Percentiles rank a stretch among this genome's conserved stretches.
Evolutionary conservation across 1,140 invertebrate genomes (phyloP).

Genomic region (Drosophila mayri): DNA sequence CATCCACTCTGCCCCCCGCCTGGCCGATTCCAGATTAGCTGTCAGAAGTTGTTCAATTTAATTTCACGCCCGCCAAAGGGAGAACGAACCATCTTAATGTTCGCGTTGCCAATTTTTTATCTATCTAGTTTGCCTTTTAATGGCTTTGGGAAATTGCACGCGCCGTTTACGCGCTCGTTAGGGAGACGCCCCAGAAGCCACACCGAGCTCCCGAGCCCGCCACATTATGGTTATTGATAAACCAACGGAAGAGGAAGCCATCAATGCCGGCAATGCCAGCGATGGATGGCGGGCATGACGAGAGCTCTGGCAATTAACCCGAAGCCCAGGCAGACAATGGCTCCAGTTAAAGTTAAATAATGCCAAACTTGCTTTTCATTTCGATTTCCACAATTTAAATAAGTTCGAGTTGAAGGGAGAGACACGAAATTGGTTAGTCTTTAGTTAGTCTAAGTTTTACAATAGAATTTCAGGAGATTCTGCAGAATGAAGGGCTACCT

Average conservation of each 20-base stretch:
- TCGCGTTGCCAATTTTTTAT: slow-evolving; percentile 75
- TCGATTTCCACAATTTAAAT: background rate
- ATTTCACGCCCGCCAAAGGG: slow-evolving; percentile 54
- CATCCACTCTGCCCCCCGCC: slow-evolving; percentile 11
- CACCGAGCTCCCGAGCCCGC: slow-evolving; percentile 22
- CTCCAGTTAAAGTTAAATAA: background rate
- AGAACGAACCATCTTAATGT: slow-evolving; percentile 58
- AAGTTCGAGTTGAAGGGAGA: background rate
- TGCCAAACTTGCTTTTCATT: background rate
- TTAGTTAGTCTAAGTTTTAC: too few relatives aligned
- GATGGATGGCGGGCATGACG: slow-evolving; percentile 1
- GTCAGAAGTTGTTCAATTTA: slow-evolving; percentile 83
- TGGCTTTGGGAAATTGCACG: slow-evolving; percentile 81
- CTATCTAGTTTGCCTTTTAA: slow-evolving; percentile 66
- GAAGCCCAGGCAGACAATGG: slow-evolving; percentile 26
- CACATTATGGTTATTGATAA: slow-evolving; percentile 80
- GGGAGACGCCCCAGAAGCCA: slow-evolving; percentile 29
- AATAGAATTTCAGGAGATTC: too few relatives aligned
- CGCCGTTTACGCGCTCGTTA: slow-evolving; percentile 80
- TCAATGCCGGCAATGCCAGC: slow-evolving; percentile 19
- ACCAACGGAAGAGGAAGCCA: slow-evolving; percentile 34
- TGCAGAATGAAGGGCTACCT: too few relatives aligned
- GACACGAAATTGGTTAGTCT: background rate
- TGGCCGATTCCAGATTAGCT: slow-evolving; percentile 67
- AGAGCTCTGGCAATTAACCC: slow-evolving; percentile 40